Percentiles rank a stretch among this genome's conserved stretches.
These are phyloP conservation scores for Globodera rostochiensis DNA, from an alignment of 1,140 invertebrate species.

Conservation along the genomic window DNA sequence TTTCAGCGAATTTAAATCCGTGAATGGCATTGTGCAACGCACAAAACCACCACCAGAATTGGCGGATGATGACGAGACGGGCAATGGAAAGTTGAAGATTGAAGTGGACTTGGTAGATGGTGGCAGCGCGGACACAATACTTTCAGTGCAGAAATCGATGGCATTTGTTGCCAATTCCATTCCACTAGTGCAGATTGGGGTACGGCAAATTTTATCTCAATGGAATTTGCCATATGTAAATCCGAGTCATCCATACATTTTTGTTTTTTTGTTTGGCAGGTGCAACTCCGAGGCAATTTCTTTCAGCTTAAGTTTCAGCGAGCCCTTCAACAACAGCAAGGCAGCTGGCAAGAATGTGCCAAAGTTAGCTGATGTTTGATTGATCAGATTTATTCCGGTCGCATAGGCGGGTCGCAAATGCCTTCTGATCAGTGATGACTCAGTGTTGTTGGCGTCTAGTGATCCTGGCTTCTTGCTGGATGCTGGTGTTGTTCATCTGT, in stretches of 20 bases:
- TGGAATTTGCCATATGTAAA: neutral
- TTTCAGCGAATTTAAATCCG: slow-evolving; percentile 2
- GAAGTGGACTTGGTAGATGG: neutral
- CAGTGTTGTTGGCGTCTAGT: slow-evolving; percentile 24
- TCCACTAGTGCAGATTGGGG: slow-evolving; percentile 6
- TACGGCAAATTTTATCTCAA: neutral
- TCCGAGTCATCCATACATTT: neutral
- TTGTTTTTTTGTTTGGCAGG: neutral
- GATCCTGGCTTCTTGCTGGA: neutral
- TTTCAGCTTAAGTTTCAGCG: slow-evolving; percentile 37
- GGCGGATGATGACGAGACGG: neutral
- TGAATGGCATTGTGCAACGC: neutral
- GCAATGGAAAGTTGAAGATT: neutral
- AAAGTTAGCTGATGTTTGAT: slow-evolving; percentile 12
- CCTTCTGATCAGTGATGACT: slow-evolving; percentile 20
- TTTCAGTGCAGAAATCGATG: slow-evolving; percentile 14
- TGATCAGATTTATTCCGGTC: neutral
- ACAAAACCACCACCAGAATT: neutral
- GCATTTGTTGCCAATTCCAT: neutral
- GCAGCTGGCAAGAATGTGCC: slow-evolving; percentile 21
- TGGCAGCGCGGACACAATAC: neutral
- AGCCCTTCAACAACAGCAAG: slow-evolving; percentile 17
- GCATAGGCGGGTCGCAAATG: slow-evolving; percentile 19
- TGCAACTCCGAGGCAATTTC: slow-evolving; percentile 33
- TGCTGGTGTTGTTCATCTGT: slow-evolving; percentile 27